A percentile compares a stretch with the other conserved stretches of the same genome.
phyloP scores from a whole-genome alignment of 2,888 invertebrate genomes.

The Drosophila prostipennis region DNA sequence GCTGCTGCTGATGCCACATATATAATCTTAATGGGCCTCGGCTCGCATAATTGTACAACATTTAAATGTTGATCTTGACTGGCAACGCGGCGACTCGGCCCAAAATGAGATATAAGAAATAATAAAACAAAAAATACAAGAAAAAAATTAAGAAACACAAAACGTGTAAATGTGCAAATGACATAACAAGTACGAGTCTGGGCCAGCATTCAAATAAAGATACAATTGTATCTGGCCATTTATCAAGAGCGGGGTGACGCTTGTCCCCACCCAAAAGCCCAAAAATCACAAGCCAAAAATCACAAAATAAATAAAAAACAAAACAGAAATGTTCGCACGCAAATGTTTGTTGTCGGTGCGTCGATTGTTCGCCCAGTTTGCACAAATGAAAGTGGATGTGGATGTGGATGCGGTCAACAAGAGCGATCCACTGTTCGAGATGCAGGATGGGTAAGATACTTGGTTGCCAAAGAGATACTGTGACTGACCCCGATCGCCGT shows the following conservation, averaged over 20 bases:
- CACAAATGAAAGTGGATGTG: conserved; percentile 31
- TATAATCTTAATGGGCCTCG: conserved; percentile 42
- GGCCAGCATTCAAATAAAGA: conserved; percentile 51
- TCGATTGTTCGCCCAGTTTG: conserved; percentile 32
- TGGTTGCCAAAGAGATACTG: not conserved
- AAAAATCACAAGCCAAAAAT: not conserved
- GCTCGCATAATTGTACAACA: conserved; percentile 60
- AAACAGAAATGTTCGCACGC: conserved; percentile 27
- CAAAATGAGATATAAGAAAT: conserved; percentile 29
- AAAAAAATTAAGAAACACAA: conserved; percentile 5
- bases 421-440: conserved; percentile 34
- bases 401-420: conserved; percentile 26
- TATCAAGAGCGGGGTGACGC: conserved; percentile 38
- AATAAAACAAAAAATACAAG: conserved; percentile 29
- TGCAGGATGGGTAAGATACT: conserved; percentile 24
- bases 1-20: conserved; percentile 16
- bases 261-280: conserved; percentile 6
- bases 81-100: conserved; percentile 9
- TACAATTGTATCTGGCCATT: conserved; percentile 73
- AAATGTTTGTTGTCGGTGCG: conserved; percentile 24
- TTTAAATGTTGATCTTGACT: conserved; percentile 58
- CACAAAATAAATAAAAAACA: not conserved
- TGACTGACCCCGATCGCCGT: conserved; percentile 7
- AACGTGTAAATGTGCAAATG: conserved; percentile 70
- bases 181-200: conserved; percentile 59